Evolutionary conservation across 92 coral and sea anemone genomes (phyloP).

Genomic region (Heliopora coerulea): DNA sequence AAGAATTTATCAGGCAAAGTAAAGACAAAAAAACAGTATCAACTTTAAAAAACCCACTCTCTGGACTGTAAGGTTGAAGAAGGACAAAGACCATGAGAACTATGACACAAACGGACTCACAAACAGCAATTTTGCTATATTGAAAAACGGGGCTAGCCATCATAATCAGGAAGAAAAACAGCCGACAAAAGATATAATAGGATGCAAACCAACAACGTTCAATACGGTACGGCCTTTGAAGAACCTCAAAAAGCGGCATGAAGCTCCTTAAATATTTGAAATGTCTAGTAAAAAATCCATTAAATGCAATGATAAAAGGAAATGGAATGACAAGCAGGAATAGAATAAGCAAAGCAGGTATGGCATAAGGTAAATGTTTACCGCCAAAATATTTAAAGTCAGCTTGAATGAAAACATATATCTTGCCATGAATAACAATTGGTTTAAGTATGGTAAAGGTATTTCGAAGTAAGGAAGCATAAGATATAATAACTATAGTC

Average conservation of each 20-base stretch:
- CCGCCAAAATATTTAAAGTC: constrained; percentile 69
- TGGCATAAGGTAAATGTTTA: constrained; percentile 76
- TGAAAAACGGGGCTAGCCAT: constrained; percentile 3
- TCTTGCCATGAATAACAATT: constrained; percentile 45
- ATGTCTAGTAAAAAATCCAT: constrained; percentile 66
- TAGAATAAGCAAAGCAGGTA: constrained; percentile 71
- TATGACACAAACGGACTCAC: constrained; percentile 11
- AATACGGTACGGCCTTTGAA: constrained; percentile 63
- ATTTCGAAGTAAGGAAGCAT: constrained; percentile 21
- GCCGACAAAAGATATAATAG: constrained; percentile 31
- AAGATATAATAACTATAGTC: constrained; percentile 24
- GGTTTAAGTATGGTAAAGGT: constrained; percentile 16
- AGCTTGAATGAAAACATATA: constrained; percentile 79
- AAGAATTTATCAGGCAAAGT: constrained; percentile 14
- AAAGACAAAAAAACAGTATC: constrained; percentile 17
- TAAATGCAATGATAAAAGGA: constrained; percentile 70
- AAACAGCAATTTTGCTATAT: not conserved
- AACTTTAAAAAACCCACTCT: constrained; percentile 6
- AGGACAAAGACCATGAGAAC: constrained; percentile 26
- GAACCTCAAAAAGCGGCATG: constrained; percentile 74
- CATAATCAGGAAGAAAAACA: not conserved
- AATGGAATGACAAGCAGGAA: constrained; percentile 59
- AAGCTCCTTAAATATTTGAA: constrained; percentile 55
- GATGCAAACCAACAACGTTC: constrained; percentile 24
- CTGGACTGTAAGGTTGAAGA: constrained; percentile 28